Evolutionary conservation across 1,140 invertebrate species (phyloP).

Genomic region (Drosophila sturtevanti): DNA sequence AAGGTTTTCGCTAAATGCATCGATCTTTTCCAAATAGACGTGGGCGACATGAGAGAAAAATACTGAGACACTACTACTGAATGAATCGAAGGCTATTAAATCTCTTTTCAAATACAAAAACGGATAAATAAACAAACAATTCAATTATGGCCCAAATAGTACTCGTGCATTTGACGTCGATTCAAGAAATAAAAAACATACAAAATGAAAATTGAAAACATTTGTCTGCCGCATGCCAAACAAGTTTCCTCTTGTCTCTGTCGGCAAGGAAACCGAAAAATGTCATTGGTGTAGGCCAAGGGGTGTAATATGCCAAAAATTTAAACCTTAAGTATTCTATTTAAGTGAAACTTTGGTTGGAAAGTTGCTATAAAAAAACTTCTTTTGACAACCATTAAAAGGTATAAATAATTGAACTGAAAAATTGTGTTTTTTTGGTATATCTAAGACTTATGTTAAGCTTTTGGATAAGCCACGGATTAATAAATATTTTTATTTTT

Average conservation of each 20-base stretch:
- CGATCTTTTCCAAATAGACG: not conserved
- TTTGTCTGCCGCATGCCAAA: slow-evolving; percentile 3
- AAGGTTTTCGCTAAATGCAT: not conserved
- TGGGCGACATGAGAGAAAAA: not conserved
- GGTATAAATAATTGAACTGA: no score
- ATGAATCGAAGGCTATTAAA: slow-evolving; percentile 63
- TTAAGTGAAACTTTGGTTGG: no score
- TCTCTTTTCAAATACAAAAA: slow-evolving; percentile 35
- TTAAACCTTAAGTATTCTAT: no score
- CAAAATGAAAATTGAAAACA: slow-evolving; percentile 1
- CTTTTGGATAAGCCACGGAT: no score
- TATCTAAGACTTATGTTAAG: no score
- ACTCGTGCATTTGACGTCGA: slow-evolving; percentile 16
- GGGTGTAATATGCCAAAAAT: not conserved
- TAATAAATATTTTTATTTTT: no score
- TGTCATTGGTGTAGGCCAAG: not conserved
- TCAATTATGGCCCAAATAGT: slow-evolving; percentile 40
- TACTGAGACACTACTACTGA: not conserved
- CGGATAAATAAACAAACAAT: slow-evolving; percentile 38
- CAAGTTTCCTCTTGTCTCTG: not conserved
- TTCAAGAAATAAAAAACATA: not conserved
- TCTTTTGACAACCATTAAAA: no score
- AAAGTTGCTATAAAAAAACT: no score
- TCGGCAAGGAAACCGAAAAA: not conserved
- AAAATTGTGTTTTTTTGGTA: no score